Evolutionary conservation across 30 jellyfish, hydroid and myxozoan genomes (phyloP), one percentile per base, ranked within the genome.

Genomic region (Aurelia sp.): DNA sequence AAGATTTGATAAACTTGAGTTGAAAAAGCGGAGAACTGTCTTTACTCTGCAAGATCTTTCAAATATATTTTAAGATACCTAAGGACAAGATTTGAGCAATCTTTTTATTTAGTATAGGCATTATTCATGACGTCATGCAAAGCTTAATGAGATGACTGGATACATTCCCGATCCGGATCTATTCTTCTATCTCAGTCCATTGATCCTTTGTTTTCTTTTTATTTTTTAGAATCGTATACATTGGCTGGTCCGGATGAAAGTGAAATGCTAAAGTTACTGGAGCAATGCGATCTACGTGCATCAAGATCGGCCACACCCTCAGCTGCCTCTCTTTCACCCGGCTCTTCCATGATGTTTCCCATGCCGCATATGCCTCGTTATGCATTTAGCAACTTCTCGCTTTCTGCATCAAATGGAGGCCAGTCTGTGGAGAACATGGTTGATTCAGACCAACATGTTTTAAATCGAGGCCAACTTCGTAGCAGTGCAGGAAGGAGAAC

Each of bases 291-390:
- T 68, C 70, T 96, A 17, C 76, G 96, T 17, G 65, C 90, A 19
- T 92, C 99, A 33, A 92, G 97, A 27, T 96, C 97, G 9, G 71
- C 96, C 24, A 96, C 99, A 48, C 98, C 98, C 52, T 78, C 96
- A 31, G 90, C 86, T 41, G 85, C 96, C 63, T 88, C 96, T 61
- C 82, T 88, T 15, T 88, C 96, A 17, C 91, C 96, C 50, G 96
- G 96, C 15, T 64, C 91, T 21, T 88, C 96, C 5, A 66, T 88
- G 83, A 18, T 88, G 71, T 88, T 89, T 8, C 76, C 96, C 74
- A 75, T 88, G 40, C 59, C 74, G 8, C 80, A 70, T 17, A 31
- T 84, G 61, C 93, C 77, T 58, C 93, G 88, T 7, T 59, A 61
- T 84, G 67, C 77, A 20, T 70, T 48, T 88, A 84, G 88, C 62